Conservation (phyloP, 2,113 vertebrate genomes). For the Kobus ellipsiprymnus region DNA sequence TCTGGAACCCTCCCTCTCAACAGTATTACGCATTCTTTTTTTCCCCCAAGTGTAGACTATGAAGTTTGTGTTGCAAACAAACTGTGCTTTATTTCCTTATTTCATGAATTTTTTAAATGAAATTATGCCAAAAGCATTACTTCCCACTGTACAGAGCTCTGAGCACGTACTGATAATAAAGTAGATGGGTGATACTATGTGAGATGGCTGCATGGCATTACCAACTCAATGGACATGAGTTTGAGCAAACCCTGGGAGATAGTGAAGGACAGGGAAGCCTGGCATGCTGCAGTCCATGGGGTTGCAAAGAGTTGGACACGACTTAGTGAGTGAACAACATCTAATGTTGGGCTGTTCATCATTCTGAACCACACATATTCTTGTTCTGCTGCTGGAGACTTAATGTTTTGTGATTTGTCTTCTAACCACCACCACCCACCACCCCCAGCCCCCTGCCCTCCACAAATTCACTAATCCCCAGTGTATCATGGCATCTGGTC, state of each 20-base stretch:
- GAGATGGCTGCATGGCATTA: neutral
- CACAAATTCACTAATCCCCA: neutral
- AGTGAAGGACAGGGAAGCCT: neutral
- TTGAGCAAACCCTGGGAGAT: neutral
- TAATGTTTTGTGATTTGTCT: neutral
- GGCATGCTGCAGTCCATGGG: neutral
- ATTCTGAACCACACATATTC: neutral
- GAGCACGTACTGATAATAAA: neutral
- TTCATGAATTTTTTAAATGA: neutral
- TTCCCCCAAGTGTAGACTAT: neutral
- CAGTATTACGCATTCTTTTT: neutral
- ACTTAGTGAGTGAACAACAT: neutral
- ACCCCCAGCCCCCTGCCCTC: rapidly evolving
- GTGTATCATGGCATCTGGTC: neutral
- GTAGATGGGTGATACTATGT: neutral
- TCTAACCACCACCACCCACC: neutral
- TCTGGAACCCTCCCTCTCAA: neutral
- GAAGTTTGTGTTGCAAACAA: neutral
- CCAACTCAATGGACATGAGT: neutral
- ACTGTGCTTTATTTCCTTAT: neutral
- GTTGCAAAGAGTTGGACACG: neutral
- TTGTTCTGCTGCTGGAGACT: neutral
- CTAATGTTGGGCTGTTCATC: neutral
- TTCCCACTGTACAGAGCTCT: neutral
- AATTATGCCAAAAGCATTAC: neutral